A percentile compares a stretch with the other conserved stretches of the same genome.
Conservation (phyloP, 2,797 vertebrate species). For the Percopsis omiscomaycus region DNA sequence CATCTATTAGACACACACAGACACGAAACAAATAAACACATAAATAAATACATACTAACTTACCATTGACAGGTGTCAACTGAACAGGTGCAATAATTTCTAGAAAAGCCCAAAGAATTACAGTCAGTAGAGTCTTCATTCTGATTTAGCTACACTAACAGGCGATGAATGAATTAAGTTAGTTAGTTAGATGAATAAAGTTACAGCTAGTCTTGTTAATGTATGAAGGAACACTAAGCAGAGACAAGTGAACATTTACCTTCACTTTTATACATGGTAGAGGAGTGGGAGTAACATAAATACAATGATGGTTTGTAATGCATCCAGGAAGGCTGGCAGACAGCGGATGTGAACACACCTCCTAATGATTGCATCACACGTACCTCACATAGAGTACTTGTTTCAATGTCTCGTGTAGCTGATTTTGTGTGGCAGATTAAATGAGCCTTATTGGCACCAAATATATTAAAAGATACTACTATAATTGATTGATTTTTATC, state of each 20-base stretch:
- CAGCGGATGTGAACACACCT: constrained; percentile 50
- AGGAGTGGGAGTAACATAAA: constrained; percentile 39
- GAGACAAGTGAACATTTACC: constrained; percentile 39
- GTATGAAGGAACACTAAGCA: constrained; percentile 9
- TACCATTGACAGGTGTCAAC: constrained; percentile 49
- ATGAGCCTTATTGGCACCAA: too few species aligned
- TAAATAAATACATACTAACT: constrained; percentile 26
- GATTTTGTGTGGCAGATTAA: too few species aligned
- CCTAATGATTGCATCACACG: neutral
- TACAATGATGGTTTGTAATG: constrained; percentile 32
- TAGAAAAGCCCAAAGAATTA: constrained; percentile 42
- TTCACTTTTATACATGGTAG: constrained; percentile 51
- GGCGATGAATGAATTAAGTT: neutral
- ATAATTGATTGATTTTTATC: too few species aligned
- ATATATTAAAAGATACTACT: too few species aligned
- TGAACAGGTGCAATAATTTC: constrained; percentile 52
- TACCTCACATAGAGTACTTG: constrained; percentile 38
- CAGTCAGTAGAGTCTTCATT: constrained; percentile 52
- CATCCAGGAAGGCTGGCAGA: constrained; percentile 44
- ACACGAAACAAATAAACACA: neutral
- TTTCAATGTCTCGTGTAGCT: too few species aligned
- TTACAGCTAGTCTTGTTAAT: neutral
- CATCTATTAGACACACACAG: neutral
- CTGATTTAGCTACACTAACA: constrained; percentile 10
- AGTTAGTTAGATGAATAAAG: neutral